Conservation (phyloP, 2,888 invertebrate species). For the Galerucella nymphaeae region DNA sequence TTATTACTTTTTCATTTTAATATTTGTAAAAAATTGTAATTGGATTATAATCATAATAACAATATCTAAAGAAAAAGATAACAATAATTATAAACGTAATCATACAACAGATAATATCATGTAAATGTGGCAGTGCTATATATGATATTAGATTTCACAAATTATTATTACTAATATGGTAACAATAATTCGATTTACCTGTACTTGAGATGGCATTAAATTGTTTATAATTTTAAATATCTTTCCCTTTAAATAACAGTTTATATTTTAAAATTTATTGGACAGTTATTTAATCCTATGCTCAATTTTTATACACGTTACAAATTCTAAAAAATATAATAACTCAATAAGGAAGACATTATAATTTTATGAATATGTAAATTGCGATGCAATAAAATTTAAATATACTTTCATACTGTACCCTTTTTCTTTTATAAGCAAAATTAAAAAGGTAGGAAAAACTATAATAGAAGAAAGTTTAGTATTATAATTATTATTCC, state of each 20-base stretch:
- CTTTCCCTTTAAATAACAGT: neutral
- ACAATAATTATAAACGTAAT: neutral
- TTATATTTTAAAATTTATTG: neutral
- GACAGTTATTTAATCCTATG: neutral
- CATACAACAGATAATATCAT: neutral
- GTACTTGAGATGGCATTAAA: too few relatives aligned
- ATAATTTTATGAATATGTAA: constrained; percentile 3
- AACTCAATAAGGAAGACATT: constrained; percentile 8
- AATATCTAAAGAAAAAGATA: neutral
- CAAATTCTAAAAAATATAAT: constrained; percentile 5
- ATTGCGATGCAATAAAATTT: neutral
- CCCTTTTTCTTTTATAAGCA: neutral
- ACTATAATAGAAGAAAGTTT: neutral
- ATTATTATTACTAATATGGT: too few relatives aligned
- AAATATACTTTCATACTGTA: neutral
- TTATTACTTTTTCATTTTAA: neutral
- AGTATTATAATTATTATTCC: neutral
- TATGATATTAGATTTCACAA: too few relatives aligned
- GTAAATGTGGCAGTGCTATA: neutral
- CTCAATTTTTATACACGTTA: neutral
- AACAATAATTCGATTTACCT: too few relatives aligned
- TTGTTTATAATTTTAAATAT: neutral
- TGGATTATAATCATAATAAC: neutral
- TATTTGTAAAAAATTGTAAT: constrained; percentile 1
- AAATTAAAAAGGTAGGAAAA: neutral